These are phyloP conservation scores for Chaetodon trifasciatus DNA, from an alignment of 2,797 vertebrate species.

Conservation along the genomic window DNA sequence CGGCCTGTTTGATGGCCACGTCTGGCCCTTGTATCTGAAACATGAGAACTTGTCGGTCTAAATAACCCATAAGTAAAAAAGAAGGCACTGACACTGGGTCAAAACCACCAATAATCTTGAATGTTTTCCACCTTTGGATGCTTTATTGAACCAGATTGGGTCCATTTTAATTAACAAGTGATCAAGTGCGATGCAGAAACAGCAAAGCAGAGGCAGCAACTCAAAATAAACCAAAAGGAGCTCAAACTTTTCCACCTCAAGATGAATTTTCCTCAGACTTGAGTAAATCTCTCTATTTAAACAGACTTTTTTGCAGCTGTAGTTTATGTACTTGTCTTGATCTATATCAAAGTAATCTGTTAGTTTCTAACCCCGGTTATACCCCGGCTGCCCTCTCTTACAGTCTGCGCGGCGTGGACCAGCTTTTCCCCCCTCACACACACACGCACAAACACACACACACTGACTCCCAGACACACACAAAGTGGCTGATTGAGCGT, in stretches of 20 bases:
- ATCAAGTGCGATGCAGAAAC: not conserved
- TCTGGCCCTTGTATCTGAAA: too few relatives aligned
- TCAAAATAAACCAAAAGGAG: not conserved
- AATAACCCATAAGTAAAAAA: not conserved
- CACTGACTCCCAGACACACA: constrained; percentile 4
- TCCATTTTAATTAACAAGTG: not conserved
- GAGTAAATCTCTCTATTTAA: not conserved
- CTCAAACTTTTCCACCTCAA: not conserved
- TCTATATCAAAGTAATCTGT: constrained; percentile 46
- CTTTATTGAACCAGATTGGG: not conserved
- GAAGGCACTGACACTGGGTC: not conserved
- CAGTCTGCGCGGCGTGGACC: not conserved
- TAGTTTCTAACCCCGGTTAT: not conserved
- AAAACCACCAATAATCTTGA: not conserved
- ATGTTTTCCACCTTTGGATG: too few relatives aligned
- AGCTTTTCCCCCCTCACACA: not conserved
- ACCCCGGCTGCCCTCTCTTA: constrained; percentile 17
- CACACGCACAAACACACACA: not conserved
- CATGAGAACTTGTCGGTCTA: too few relatives aligned
- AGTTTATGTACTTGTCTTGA: constrained; percentile 17
- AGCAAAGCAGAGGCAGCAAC: not conserved
- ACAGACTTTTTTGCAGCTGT: constrained; percentile 1
- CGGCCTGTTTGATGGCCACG: too few relatives aligned
- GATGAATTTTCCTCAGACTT: not conserved
- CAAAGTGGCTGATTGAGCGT: constrained; percentile 37